These are phyloP conservation scores for Picus viridis DNA, from an alignment of 2,797 vertebrate species.

Conservation along the genomic window DNA sequence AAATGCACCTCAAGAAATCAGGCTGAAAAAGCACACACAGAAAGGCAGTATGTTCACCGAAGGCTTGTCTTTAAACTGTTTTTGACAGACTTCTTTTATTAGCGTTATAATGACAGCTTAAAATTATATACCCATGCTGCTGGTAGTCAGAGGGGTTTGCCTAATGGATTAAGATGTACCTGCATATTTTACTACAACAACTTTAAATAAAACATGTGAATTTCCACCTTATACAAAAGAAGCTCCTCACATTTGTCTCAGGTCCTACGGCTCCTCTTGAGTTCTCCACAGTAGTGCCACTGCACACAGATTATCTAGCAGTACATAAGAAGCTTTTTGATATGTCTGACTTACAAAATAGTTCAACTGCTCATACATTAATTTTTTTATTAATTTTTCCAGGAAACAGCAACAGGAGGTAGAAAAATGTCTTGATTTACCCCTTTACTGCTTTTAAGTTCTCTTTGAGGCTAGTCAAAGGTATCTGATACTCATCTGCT, in stretches of 20 bases:
- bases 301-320: neutral
- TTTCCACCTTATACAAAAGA: neutral
- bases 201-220: neutral
- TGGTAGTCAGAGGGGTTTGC: neutral
- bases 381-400: neutral
- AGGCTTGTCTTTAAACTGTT: neutral
- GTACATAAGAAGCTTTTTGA: neutral
- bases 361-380: neutral
- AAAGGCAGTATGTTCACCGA: neutral
- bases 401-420: neutral
- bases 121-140: neutral
- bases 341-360: neutral
- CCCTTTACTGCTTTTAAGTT: neutral
- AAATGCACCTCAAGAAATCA: conserved; percentile 16
- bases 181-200: neutral
- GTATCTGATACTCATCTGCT: neutral
- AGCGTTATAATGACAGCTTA: neutral
- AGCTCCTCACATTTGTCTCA: neutral
- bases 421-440: neutral
- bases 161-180: neutral
- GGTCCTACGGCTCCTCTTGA: neutral
- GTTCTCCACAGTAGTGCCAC: neutral
- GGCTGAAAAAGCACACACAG: neutral
- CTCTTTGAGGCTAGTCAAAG: neutral
- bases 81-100: conserved; percentile 10